Conservation (phyloP, 2,888 invertebrate genomes). For the Carpatolechia fugitivella region DNA sequence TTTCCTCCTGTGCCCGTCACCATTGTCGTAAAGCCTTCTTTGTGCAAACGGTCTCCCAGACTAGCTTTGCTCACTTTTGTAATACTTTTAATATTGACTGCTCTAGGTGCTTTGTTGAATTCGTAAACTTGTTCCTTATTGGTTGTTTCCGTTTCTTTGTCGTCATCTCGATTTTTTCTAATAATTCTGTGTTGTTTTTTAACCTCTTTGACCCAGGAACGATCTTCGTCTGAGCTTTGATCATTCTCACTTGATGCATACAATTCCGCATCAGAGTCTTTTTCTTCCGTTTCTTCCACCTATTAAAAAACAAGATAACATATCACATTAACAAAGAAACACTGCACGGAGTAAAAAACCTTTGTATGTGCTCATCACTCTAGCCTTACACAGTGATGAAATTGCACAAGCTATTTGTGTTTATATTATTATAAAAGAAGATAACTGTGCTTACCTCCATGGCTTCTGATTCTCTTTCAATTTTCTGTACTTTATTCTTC, state of each 20-base stretch:
- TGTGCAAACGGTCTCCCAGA: constrained; percentile 85
- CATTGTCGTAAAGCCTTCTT: constrained; percentile 74
- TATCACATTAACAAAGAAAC: background rate
- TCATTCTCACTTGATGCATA: constrained; percentile 54
- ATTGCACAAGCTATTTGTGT: too few relatives aligned
- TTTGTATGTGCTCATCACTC: too few relatives aligned
- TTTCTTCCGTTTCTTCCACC: constrained; percentile 58
- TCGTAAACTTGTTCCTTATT: constrained; percentile 44
- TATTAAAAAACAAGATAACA: constrained; percentile 24
- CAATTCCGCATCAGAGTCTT: constrained; percentile 76
- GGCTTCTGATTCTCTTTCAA: constrained; percentile 73
- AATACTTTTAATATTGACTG: constrained; percentile 69
- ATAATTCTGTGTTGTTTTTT: constrained; percentile 86
- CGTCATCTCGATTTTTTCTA: constrained; percentile 58
- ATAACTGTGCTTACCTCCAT: constrained; percentile 55
- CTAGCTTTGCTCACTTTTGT: constrained; percentile 80
- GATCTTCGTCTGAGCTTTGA: constrained; percentile 88
- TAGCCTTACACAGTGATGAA: too few relatives aligned
- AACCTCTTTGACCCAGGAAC: constrained; percentile 88
- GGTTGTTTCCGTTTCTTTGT: constrained; percentile 39
- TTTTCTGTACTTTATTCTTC: constrained; percentile 81
- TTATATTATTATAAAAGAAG: too few relatives aligned
- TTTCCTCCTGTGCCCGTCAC: constrained; percentile 82
- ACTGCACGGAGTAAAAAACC: background rate
- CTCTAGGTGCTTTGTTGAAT: constrained; percentile 74